These are phyloP conservation scores for Coelopa frigida DNA, from an alignment of 1,140 invertebrate genomes.

Conservation along the genomic window DNA sequence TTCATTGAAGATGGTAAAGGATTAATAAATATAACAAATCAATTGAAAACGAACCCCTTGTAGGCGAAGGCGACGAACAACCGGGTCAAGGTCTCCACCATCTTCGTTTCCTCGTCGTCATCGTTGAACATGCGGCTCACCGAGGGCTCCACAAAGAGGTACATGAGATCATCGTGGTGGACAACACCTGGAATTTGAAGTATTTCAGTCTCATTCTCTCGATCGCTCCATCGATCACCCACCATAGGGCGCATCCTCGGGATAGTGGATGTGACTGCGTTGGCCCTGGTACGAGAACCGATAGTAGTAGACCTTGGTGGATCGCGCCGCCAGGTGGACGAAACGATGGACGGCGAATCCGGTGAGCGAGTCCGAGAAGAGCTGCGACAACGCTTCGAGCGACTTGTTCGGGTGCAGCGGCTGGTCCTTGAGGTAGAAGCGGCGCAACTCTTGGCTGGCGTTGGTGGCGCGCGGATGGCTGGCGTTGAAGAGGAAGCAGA, in stretches of 20 bases:
- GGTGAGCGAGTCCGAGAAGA: slow-evolving; percentile 48
- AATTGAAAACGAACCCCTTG: slow-evolving; percentile 41
- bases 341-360: slow-evolving; percentile 48
- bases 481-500: slow-evolving; percentile 50
- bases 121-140: slow-evolving; percentile 41
- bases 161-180: slow-evolving; percentile 57
- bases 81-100: slow-evolving; percentile 46
- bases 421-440: slow-evolving; percentile 20
- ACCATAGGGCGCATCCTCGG: slow-evolving; percentile 43
- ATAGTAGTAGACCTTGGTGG: slow-evolving; percentile 50
- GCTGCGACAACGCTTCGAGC: slow-evolving; percentile 25
- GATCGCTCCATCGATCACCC: slow-evolving; percentile 5
- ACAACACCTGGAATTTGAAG: slow-evolving; percentile 45
- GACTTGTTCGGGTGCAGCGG: slow-evolving; percentile 18
- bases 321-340: slow-evolving; percentile 44
- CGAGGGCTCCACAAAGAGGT: slow-evolving; percentile 49
- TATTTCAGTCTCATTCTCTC: neutral
- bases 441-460: slow-evolving; percentile 31
- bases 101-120: slow-evolving; percentile 46
- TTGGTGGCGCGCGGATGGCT: slow-evolving; percentile 42
- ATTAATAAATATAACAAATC: too few species aligned
- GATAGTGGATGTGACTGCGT: slow-evolving; percentile 48
- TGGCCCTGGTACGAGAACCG: slow-evolving; percentile 50
- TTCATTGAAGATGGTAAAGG: slow-evolving; percentile 4
- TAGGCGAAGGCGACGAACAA: slow-evolving; percentile 48